Evolutionary conservation across 2,113 vertebrate genomes (phyloP).

Genomic region (Apeltes quadracus): DNA sequence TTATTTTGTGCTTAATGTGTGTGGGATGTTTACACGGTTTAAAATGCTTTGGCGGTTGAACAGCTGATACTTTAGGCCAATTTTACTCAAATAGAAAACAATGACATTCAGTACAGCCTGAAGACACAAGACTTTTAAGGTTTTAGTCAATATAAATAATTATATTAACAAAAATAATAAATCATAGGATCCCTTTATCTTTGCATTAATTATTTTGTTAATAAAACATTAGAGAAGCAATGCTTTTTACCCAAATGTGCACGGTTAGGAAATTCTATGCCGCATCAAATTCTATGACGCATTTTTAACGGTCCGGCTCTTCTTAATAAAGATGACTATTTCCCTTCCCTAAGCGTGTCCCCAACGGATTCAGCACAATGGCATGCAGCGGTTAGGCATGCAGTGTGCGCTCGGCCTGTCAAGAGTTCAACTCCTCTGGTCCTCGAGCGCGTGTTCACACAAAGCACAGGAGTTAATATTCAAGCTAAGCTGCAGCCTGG

Average conservation of each 20-base stretch:
- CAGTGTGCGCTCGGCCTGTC: neutral
- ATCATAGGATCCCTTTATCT: neutral
- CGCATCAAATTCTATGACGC: neutral
- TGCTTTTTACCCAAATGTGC: neutral
- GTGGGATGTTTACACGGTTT: neutral
- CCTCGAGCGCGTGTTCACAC: constrained; percentile 32
- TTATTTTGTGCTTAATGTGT: constrained; percentile 24
- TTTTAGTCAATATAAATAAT: neutral
- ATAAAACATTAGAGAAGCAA: neutral
- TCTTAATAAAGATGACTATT: neutral
- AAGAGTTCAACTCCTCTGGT: constrained; percentile 29
- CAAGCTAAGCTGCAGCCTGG: constrained; percentile 58
- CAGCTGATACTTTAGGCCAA: neutral
- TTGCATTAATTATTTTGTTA: neutral
- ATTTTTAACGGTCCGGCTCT: neutral
- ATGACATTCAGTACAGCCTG: neutral
- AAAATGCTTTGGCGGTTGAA: neutral
- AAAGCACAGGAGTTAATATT: constrained; percentile 58
- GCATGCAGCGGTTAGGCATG: constrained; percentile 11
- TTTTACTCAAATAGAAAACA: neutral
- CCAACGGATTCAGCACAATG: constrained; percentile 29
- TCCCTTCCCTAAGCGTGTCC: neutral
- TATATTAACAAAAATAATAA: neutral
- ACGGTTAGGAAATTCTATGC: neutral
- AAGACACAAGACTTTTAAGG: neutral